Conservation (phyloP, 2,113 vertebrate species). For the Microtus oregoni region DNA sequence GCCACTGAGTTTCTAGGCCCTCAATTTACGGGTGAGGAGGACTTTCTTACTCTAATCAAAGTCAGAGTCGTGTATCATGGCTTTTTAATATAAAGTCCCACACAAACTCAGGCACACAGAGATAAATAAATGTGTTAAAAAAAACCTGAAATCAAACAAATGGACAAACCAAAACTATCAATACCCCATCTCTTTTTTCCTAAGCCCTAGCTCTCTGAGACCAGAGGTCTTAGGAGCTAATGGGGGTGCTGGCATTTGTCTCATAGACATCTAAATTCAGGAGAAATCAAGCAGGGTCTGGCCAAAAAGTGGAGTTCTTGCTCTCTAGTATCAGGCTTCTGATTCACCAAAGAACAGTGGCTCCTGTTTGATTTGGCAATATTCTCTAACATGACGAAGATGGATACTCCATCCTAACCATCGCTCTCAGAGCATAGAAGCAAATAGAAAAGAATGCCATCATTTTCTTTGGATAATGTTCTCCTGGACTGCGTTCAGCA, state of each 20-base stretch:
- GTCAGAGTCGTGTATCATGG: not conserved
- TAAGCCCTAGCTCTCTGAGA: not conserved
- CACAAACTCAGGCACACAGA: not conserved
- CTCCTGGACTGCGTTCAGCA: conserved; percentile 58
- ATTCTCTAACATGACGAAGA: not conserved
- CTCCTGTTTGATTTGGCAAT: not conserved
- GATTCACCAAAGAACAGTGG: not conserved
- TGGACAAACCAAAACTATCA: not conserved
- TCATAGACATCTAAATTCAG: not conserved
- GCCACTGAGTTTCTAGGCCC: not conserved
- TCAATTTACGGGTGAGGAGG: not conserved
- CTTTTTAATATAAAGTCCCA: no score
- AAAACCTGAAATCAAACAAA: not conserved
- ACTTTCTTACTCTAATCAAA: not conserved
- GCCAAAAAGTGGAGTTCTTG: not conserved
- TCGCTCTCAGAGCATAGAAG: conserved; percentile 46
- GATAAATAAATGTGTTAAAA: not conserved
- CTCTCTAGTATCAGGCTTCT: not conserved
- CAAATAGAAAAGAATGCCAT: conserved; percentile 54
- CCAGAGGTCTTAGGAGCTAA: not conserved
- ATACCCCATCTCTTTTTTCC: not conserved
- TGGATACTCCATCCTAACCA: not conserved
- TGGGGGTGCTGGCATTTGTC: not conserved
- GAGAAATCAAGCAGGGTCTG: not conserved
- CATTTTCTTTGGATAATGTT: conserved; percentile 37